Evolutionary conservation across 2,888 invertebrate species (phyloP), one percentile per base, ranked within the genome.

Genomic region (Clistopyga incitator): DNA sequence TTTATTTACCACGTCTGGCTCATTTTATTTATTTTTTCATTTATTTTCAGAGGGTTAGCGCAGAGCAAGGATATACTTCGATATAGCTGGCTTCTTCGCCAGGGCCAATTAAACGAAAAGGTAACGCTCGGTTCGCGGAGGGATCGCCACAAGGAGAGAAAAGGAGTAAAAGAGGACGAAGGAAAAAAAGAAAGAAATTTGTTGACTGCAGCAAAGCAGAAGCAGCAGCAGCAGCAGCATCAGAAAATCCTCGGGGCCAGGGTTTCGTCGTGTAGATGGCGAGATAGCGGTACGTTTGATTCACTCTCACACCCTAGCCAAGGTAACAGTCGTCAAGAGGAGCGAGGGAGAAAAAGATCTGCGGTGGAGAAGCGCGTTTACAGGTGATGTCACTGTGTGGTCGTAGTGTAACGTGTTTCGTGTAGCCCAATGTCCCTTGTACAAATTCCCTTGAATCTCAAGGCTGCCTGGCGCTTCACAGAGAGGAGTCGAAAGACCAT

Each of bases 271-370:
- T 82, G 82, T 82, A 82, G 84, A 80, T 80, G 82, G 76, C 61
- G 68, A 82, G 82, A 84, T 82, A 84, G 79, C 82, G 76, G 71
- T 76, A 68, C 82, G 82, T 84, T 84, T 84, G 76, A 83, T 80
- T 77, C 76, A 83, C 76, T 78, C 78, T 71, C 78, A 65, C 74
- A 59, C 82, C 70, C 64, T 47, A 61, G 20, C 20, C 13, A 54
- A 65, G 25, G 54, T 13, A 56, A 71, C 23, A 75, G 59, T n/a
- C 38, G 47, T 38, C 45, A 71, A 34, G 20, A 45, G 23, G 56
- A 77, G 70, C 65, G 50, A 61, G 70, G 45, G 18, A 72, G 34
- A 71, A 34, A 45, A 59, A 67, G 20, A n/a, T 13, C 38, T 38
- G 29, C 29, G 13, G 47, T 38, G 47, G 20, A 29, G 59, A 11